A percentile compares a stretch with the other conserved stretches of the same genome.
Evolutionary conservation across 2,113 vertebrate species (phyloP).

Genomic region (Gasterosteus nipponicus): DNA sequence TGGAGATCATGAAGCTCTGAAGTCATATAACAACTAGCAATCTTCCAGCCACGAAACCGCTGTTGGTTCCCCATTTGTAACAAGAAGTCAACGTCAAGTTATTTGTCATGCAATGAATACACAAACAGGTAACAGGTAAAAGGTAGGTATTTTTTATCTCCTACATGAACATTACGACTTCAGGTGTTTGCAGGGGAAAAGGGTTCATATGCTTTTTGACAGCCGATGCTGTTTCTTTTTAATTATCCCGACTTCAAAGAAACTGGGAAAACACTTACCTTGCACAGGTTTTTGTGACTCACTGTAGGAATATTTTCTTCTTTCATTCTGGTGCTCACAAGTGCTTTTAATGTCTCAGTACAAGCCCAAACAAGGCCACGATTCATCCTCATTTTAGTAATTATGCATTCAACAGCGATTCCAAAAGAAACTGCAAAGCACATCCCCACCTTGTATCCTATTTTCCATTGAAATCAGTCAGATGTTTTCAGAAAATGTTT

Average conservation of each 20-base stretch:
- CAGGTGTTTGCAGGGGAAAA: background rate
- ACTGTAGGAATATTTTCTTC: slow-evolving; percentile 30
- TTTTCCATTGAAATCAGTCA: background rate
- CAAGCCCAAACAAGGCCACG: slow-evolving; percentile 26
- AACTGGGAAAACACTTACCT: background rate
- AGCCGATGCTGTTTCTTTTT: background rate
- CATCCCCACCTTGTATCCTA: background rate
- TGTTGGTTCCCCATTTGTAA: no score
- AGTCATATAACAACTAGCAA: no score
- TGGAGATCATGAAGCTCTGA: no score
- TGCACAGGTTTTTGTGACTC: slow-evolving; percentile 31
- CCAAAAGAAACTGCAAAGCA: background rate
- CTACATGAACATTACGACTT: background rate
- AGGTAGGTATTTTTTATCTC: background rate
- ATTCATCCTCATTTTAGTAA: slow-evolving; percentile 22
- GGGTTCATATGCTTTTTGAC: background rate
- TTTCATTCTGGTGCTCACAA: background rate
- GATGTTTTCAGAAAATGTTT: background rate
- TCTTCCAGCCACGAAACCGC: no score
- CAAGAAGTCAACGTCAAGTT: no score
- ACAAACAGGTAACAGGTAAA: background rate
- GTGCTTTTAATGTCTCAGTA: slow-evolving; percentile 6
- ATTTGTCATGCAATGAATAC: background rate
- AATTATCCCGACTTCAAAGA: background rate
- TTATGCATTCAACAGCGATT: slow-evolving; percentile 18